Conservation (phyloP, 2,888 invertebrate species). For the Sussaba pulchella region DNA sequence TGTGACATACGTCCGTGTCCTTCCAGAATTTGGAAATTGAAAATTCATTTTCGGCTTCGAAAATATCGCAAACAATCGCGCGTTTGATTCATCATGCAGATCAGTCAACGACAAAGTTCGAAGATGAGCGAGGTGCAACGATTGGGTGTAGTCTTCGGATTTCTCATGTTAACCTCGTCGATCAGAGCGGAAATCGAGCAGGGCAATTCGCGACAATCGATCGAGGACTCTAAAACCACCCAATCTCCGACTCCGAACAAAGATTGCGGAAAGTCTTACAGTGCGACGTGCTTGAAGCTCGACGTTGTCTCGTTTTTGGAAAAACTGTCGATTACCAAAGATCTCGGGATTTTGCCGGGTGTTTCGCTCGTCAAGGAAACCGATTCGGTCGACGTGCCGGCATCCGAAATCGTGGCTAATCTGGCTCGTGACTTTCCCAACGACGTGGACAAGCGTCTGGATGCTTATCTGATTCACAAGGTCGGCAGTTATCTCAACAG, state of each 20-base stretch:
- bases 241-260: constrained; percentile 77
- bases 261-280: constrained; percentile 87
- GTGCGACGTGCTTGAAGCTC: constrained; percentile 91
- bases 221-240: constrained; percentile 73
- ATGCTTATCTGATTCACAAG: constrained; percentile 90
- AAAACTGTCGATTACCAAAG: constrained; percentile 89
- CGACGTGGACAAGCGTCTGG: constrained; percentile 91
- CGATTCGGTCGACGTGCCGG: constrained; percentile 85
- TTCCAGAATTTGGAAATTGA: too few relatives aligned
- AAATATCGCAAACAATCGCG: constrained; percentile 4
- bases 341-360: constrained; percentile 90
- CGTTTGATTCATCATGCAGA: constrained; percentile 10
- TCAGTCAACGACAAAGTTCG: neutral
- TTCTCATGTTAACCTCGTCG: constrained; percentile 73
- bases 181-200: constrained; percentile 77
- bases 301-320: constrained; percentile 92
- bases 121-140: constrained; percentile 52
- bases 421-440: constrained; percentile 91
- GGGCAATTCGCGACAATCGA: constrained; percentile 75
- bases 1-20: neutral
- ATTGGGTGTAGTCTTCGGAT: constrained; percentile 50
- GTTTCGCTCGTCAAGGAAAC: constrained; percentile 90
- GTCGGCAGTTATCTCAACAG: constrained; percentile 90
- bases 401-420: constrained; percentile 90
- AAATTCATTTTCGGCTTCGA: too few relatives aligned